Conservation (phyloP, 2,888 invertebrate genomes). For the Pediacus dermestoides region DNA sequence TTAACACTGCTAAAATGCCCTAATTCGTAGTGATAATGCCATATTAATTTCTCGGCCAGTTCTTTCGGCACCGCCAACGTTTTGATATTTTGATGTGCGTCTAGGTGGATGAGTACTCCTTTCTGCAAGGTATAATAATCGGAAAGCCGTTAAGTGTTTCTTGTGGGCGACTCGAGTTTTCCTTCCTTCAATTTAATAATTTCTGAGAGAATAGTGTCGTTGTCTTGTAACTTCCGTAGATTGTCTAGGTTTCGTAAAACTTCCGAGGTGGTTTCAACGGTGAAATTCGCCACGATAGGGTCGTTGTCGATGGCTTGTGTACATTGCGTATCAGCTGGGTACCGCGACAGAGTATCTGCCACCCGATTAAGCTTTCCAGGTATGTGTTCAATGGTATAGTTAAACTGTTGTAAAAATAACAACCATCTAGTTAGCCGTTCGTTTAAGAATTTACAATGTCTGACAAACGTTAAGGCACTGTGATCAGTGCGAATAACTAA, state of each 20-base stretch:
- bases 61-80: too few species aligned
- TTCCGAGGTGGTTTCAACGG: neutral
- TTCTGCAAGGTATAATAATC: too few species aligned
- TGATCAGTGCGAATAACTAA: conserved; percentile 2
- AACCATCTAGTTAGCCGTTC: conserved; percentile 2
- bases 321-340: neutral
- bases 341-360: conserved; percentile 1
- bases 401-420: conserved; percentile 4
- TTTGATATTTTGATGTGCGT: too few species aligned
- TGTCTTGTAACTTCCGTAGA: too few species aligned
- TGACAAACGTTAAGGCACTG: neutral
- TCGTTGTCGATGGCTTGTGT: neutral
- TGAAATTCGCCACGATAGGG: conserved; percentile 1
- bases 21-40: conserved; percentile 2
- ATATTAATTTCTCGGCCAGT: too few species aligned
- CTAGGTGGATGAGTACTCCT: too few species aligned
- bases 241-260: neutral
- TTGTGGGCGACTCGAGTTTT: too few species aligned
- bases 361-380: conserved; percentile 3
- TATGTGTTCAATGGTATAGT: neutral
- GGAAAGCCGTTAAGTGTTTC: too few species aligned
- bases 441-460: neutral
- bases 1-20: neutral
- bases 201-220: too few species aligned
- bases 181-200: too few species aligned